Base-by-base conservation (phyloP, 2,113 vertebrate species). In the Indicator maculatus region DNA sequence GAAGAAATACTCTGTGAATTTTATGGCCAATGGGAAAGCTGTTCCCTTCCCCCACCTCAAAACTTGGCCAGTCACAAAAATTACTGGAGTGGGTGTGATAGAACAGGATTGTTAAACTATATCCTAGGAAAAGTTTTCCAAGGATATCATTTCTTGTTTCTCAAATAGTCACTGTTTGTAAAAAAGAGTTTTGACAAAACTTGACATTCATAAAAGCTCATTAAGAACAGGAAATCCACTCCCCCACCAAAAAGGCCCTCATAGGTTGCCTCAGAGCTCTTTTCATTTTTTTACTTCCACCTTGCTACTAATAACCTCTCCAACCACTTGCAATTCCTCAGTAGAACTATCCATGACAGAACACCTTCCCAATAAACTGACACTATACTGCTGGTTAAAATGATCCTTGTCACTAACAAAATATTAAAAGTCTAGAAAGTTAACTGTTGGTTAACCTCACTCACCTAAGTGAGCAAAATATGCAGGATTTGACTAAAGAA, bases 1-100 rank as follows among this genome's bases (percentile, higher is more conserved):
- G 96, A 98, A 97, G 95, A 96, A 97, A 97, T 74, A 16, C 89
- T 77, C 86, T 89, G 86, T 93, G 91, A 93, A 93, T 93, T 93
- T 93, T 93, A 93, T 82, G 86, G 41, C 86, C 91, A 93, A 89
- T 81, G 94, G 90, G 97, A 96, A 95, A 92, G 78, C 89, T 72
- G 44, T 91, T 92, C 95, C 96, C 95, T 95, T 95, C 94, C 94
- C 96, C 94, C 96, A 89, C 0, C 77, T 55, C 85, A 86, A 94
- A 96, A 91, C 75, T 50, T 69, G 72, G n/a, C 91, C 90, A 89
- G 90, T 91, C 93, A 91, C 88, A 96, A 88, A 96, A 89, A 95
- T 95, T 60, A 81, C 89, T 45, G 5, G 47, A 67, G 71, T 38
- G 67, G 79, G 36, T 71, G 74, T 86, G 76, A 85, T 79, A 63